These are phyloP conservation scores for Pleuronectes platessa DNA, from an alignment of 2,113 vertebrate genomes.

Conservation along the genomic window DNA sequence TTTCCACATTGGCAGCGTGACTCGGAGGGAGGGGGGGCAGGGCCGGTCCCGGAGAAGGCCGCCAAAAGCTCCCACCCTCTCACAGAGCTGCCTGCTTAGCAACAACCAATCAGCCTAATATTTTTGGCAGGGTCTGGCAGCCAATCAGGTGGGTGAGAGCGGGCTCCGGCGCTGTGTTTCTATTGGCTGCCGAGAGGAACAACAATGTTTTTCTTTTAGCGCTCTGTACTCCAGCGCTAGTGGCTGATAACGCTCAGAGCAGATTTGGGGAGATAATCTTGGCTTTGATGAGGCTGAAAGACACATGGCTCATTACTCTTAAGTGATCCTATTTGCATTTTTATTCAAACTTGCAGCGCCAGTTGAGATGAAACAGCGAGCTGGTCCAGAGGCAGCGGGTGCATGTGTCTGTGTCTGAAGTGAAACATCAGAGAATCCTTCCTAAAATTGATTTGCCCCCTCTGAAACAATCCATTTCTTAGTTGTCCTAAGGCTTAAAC, in stretches of 20 bases:
- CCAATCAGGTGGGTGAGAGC: constrained; percentile 68
- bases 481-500: constrained; percentile 39
- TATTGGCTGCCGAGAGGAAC: constrained; percentile 49
- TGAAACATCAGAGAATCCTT: constrained; percentile 32
- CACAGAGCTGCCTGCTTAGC: constrained; percentile 80
- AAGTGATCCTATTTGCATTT: constrained; percentile 69
- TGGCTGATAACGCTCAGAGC: constrained; percentile 55
- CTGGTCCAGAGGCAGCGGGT: neutral
- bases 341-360: constrained; percentile 45
- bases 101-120: constrained; percentile 82
- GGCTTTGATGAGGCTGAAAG: constrained; percentile 68
- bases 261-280: constrained; percentile 64
- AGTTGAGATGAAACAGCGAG: constrained; percentile 20
- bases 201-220: constrained; percentile 61
- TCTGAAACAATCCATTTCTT: constrained; percentile 41
- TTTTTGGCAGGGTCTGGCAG: constrained; percentile 72
- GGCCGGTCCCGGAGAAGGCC: constrained; percentile 33
- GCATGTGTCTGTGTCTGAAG: neutral
- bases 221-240: constrained; percentile 18
- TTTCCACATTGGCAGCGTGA: constrained; percentile 62
- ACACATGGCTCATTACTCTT: constrained; percentile 70
- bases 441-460: constrained; percentile 49
- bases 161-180: constrained; percentile 54
- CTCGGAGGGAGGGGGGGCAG: constrained; percentile 35
- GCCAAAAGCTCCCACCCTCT: constrained; percentile 63